A percentile compares a stretch with the other conserved stretches of the same genome.
Evolutionary conservation across 2,113 vertebrate species (phyloP).

Genomic region (Triplophysa dalaica): DNA sequence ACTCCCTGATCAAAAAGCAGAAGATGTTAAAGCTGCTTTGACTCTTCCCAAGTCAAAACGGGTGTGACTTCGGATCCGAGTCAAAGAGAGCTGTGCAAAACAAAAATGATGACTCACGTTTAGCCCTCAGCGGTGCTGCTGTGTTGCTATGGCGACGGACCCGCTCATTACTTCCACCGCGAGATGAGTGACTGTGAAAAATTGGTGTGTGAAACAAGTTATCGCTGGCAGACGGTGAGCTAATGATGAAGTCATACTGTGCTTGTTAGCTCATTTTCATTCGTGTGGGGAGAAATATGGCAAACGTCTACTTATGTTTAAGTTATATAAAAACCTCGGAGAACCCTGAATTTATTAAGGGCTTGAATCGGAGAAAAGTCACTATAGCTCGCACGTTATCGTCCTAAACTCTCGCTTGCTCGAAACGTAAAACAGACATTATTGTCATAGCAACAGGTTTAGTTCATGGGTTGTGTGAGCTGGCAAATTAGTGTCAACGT

Average conservation of each 20-base stretch:
- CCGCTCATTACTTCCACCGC: constrained; percentile 61
- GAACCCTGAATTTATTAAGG: background rate
- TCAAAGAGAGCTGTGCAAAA: constrained; percentile 41
- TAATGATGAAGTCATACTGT: constrained; percentile 65
- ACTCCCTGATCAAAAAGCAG: too few species aligned
- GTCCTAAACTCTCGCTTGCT: background rate
- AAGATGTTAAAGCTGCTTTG: too few species aligned
- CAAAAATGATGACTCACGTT: constrained; percentile 71
- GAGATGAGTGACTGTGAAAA: constrained; percentile 44
- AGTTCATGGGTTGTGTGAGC: constrained; percentile 16
- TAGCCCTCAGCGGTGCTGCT: constrained; percentile 57
- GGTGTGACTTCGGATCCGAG: background rate
- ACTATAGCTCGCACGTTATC: too few species aligned
- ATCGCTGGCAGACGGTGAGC: constrained; percentile 58
- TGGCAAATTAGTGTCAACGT: constrained; percentile 30
- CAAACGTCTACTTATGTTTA: constrained; percentile 7
- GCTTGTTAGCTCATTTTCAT: constrained; percentile 18
- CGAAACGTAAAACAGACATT: constrained; percentile 16
- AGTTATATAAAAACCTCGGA: background rate
- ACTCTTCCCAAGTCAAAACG: background rate
- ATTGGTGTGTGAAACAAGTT: background rate
- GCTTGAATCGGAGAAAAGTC: background rate
- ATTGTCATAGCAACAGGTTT: constrained; percentile 51
- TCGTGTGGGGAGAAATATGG: background rate
- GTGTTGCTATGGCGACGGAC: constrained; percentile 66